Conservation (phyloP, 2,888 invertebrate genomes). For the Ormyrus labotus region DNA sequence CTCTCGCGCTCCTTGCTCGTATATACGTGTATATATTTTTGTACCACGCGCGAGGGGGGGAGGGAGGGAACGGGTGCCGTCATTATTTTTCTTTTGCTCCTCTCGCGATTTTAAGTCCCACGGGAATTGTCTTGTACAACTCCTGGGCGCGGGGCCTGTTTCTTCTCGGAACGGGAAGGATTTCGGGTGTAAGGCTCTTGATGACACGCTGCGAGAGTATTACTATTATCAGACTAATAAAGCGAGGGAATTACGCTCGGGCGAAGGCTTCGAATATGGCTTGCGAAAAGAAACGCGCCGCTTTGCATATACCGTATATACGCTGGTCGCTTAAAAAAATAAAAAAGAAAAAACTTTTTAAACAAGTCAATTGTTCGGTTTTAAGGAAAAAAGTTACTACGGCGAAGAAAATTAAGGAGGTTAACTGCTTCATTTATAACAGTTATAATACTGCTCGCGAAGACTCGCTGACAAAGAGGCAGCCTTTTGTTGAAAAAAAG, state of each 20-base stretch:
- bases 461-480: neutral
- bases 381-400: too few species aligned
- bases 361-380: too few species aligned
- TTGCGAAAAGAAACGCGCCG: too few species aligned
- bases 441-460: conserved; percentile 4
- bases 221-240: too few species aligned
- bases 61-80: conserved; percentile 34
- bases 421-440: neutral
- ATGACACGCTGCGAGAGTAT: too few species aligned
- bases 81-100: conserved; percentile 38
- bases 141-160: too few species aligned
- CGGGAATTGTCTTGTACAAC: too few species aligned
- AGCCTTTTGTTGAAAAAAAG: conserved; percentile 7
- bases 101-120: neutral
- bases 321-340: neutral
- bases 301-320: too few species aligned
- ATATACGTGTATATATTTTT: conserved; percentile 37
- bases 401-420: neutral
- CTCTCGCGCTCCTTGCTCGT: conserved; percentile 44
- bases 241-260: too few species aligned
- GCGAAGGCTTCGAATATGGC: too few species aligned
- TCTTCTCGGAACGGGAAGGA: too few species aligned
- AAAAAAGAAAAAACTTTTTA: neutral
- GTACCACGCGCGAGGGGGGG: conserved; percentile 20
- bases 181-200: too few species aligned